Evolutionary conservation across 2,113 vertebrate species (phyloP), one percentile per base, ranked within the genome.

Genomic region (Saccopteryx bilineata): DNA sequence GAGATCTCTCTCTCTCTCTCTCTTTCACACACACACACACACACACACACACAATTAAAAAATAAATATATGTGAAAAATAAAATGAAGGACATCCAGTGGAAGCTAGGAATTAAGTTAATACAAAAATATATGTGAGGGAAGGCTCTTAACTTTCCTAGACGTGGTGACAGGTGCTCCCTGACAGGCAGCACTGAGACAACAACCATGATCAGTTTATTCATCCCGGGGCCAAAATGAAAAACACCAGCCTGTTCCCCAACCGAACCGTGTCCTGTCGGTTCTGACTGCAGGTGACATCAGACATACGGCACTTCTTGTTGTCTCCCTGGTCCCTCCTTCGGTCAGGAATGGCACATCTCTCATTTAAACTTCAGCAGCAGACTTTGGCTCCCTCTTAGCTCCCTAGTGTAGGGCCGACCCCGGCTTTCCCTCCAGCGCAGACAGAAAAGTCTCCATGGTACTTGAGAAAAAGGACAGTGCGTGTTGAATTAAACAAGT

Each of bases 31-130:
- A 93, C 79, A 95, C 18, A 56, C 23, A 76, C 18, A 56, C 23
- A 76, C 33, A 80, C 7, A 71, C 39, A 83, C 76, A 58, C 80
- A 88, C 83, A 96, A 87, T 65, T 9, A 48, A 89, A 94, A 81
- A 79, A 90, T 52, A 96, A 81, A 93, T 33, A 33, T 17, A 66
- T 5, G 21, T 78, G 48, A 71, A 68, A 83, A 87, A 92, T 39
- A 75, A 91, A 87, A 15, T 31, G 24, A 60, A 83, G 72, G 33
- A 63, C 46, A 39, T 68, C 72, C 76, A 72, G 68, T 80, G 60
- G 63, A 82, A 83, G 60, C 52, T 31, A 76, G 33, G 87, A 72
- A 92, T 90, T 91, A 80, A 90, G 56, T 84, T 78, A 85, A 78
- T 48, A 72, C 39, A 60, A 56, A 85, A 80, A 79, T 4, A 18